Conservation (phyloP, 2,888 invertebrate species). For the Megalurothrips usitatus region DNA sequence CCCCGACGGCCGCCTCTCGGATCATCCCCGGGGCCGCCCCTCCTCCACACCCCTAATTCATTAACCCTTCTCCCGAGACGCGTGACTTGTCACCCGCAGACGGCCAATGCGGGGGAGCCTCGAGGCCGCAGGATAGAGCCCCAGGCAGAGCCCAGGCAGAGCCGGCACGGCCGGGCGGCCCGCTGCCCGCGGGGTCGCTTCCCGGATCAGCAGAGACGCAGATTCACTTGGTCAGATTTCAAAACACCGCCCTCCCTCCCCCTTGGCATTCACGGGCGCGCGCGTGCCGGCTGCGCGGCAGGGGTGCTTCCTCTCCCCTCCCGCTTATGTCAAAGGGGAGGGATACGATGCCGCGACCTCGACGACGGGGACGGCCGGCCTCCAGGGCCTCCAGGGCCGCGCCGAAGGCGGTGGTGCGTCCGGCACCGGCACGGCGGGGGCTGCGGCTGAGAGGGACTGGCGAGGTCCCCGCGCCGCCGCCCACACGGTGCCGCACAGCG, state of each 20-base stretch:
- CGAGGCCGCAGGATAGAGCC: no score
- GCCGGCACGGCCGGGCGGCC: background rate
- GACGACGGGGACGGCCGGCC: background rate
- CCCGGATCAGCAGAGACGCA: background rate
- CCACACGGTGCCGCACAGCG: no score
- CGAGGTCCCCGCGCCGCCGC: no score
- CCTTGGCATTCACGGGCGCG: background rate
- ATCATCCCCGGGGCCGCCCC: no score
- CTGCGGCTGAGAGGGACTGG: no score
- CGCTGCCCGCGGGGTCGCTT: background rate
- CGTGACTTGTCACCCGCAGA: no score
- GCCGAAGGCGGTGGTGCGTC: background rate
- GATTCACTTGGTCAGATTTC: constrained; percentile 11
- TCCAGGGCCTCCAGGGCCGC: background rate
- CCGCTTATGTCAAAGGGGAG: background rate
- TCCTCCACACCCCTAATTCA: no score
- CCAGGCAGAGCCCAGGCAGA: background rate
- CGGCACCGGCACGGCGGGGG: background rate
- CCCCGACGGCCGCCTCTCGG: no score
- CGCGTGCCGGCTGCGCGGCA: background rate
- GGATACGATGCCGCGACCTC: background rate
- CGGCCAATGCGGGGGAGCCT: no score
- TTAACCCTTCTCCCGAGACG: no score
- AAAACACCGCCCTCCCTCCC: background rate
- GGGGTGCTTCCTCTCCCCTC: background rate